Percentiles rank a stretch among this genome's conserved stretches.
phyloP scores from a whole-genome alignment of 2,888 invertebrate species.

The Drosophila eohydei region DNA sequence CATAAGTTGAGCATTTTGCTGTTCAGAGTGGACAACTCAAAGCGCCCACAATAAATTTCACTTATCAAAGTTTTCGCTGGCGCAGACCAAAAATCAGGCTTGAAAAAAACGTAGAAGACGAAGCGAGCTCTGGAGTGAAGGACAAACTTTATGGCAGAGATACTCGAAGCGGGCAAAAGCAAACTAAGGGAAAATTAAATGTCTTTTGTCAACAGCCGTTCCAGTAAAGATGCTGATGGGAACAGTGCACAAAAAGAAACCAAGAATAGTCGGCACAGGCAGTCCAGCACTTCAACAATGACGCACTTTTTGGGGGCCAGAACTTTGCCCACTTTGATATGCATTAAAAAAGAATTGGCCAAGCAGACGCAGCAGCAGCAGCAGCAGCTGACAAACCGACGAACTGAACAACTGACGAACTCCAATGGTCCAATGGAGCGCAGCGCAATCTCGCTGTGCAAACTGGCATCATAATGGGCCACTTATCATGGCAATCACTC shows the following conservation, averaged over 20 bases:
- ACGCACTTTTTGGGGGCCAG: constrained; percentile 71
- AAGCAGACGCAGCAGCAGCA: constrained; percentile 24
- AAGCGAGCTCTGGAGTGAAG: constrained; percentile 33
- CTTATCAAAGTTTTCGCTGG: constrained; percentile 73
- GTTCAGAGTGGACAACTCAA: constrained; percentile 56
- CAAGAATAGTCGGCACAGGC: constrained; percentile 10
- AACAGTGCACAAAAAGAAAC: constrained; percentile 29
- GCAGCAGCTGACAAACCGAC: constrained; percentile 26
- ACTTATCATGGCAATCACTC: constrained; percentile 82
- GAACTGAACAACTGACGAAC: constrained; percentile 31
- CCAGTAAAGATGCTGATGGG: constrained; percentile 51
- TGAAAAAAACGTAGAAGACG: constrained; percentile 26
- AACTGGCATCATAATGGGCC: constrained; percentile 81
- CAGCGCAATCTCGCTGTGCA: constrained; percentile 78
- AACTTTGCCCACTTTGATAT: constrained; percentile 76
- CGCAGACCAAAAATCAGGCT: constrained; percentile 55
- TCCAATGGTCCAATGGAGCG: constrained; percentile 79
- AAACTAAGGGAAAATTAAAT: constrained; percentile 75
- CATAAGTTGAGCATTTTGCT: constrained; percentile 55
- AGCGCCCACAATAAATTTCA: constrained; percentile 75
- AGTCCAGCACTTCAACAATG: constrained; percentile 47
- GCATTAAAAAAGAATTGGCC: constrained; percentile 68
- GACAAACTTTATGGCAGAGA: constrained; percentile 73
- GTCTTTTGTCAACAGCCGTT: constrained; percentile 76
- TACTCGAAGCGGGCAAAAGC: constrained; percentile 58